Conservation (phyloP, 1,140 invertebrate genomes). For the Popillia japonica region DNA sequence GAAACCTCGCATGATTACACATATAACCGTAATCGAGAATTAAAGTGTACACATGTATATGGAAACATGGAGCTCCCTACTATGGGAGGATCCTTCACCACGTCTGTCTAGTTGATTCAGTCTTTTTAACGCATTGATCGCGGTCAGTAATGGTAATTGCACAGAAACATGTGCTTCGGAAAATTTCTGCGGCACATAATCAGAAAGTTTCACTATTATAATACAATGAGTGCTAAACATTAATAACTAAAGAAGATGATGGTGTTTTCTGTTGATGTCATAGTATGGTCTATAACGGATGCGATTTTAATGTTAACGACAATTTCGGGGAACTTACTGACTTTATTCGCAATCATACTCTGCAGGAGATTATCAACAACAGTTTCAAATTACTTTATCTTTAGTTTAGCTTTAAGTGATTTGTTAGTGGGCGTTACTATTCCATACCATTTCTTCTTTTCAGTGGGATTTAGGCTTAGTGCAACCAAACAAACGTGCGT, state of each 20-base stretch:
- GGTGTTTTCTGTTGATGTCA: neutral
- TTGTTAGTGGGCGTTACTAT: slow-evolving; percentile 75
- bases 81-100: neutral
- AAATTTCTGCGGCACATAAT: neutral
- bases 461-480: slow-evolving; percentile 67
- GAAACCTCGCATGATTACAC: neutral
- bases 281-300: slow-evolving; percentile 62
- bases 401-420: slow-evolving; percentile 78
- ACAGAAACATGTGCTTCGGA: neutral
- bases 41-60: neutral
- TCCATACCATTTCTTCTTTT: slow-evolving; percentile 78
- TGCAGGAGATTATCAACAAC: slow-evolving; percentile 70
- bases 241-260: neutral
- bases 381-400: slow-evolving; percentile 76
- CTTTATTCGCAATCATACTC: slow-evolving; percentile 73
- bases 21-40: neutral
- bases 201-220: neutral
- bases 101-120: neutral
- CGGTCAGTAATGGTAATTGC: neutral
- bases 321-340: slow-evolving; percentile 74
- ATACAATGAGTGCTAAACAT: neutral
- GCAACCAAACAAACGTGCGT: slow-evolving; percentile 68
- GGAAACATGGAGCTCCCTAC: neutral
- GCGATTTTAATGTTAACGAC: slow-evolving; percentile 71
- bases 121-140: neutral